These are phyloP conservation scores for Gnathochromis pfefferi DNA, from an alignment of 2,113 vertebrate genomes.

Conservation along the genomic window DNA sequence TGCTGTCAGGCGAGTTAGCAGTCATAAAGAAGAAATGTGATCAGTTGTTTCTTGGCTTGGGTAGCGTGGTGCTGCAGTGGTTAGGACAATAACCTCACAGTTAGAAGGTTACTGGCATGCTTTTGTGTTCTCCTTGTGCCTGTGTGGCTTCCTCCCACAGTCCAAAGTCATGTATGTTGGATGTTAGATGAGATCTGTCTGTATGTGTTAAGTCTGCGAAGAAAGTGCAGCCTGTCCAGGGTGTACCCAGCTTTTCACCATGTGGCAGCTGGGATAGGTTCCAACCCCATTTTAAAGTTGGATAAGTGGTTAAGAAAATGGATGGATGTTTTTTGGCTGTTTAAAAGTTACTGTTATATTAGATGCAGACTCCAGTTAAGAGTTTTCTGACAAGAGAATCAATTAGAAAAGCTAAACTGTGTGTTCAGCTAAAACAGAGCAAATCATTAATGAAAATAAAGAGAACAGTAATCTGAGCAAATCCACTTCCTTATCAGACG, in stretches of 20 bases:
- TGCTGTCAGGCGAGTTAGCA: background rate
- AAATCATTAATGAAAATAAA: background rate
- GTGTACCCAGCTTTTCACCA: background rate
- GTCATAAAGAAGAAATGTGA: background rate
- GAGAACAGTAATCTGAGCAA: background rate
- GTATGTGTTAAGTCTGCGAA: accelerated
- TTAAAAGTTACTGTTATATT: background rate
- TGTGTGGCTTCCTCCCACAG: background rate
- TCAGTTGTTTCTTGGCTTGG: background rate
- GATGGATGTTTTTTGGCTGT: background rate
- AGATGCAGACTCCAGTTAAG: background rate
- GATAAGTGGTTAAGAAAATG: background rate
- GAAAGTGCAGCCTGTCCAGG: background rate
- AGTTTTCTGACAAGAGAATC: background rate
- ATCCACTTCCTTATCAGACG: background rate
- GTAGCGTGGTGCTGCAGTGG: background rate
- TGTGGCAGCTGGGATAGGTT: background rate
- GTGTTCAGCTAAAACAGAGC: background rate
- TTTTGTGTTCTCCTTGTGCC: background rate
- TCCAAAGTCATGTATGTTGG: background rate
- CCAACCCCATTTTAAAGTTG: background rate
- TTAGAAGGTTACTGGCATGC: background rate
- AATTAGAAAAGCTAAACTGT: background rate
- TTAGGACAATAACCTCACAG: background rate
- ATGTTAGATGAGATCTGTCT: background rate